Base-by-base conservation (phyloP, 2,888 invertebrate genomes). In the Boloria selene region DNA sequence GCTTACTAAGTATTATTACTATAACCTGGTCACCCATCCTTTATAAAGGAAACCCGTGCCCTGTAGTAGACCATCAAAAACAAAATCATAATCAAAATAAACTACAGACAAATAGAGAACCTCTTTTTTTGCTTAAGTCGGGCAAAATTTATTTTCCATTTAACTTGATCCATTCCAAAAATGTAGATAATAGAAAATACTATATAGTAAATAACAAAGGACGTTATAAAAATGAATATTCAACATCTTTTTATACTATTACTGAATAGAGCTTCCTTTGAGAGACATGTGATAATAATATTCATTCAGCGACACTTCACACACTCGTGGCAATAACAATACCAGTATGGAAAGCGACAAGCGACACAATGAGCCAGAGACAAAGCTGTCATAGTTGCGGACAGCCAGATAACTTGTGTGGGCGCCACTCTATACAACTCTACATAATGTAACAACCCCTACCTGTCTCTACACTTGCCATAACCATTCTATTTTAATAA, bases 361-460 rank as follows among this genome's bases (percentile, higher is more conserved):
- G 53, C 26, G 17, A 42, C 38, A 64, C 63, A 45, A 52, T 45
- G 61, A 52, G 45, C 31, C 45, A 47, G 54, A 75, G 73, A 76
- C 76, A 75, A 75, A 70, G 67, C 61, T 67, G 70, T 74, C 72
- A n/a, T n/a, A n/a, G n/a, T n/a, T n/a, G n/a, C n/a, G n/a, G 18
- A 58, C 51, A 59, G 31, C 47, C 16, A 59, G 59, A 50, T 49
- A 56, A 58, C 47, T 31, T 17, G 38, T 38, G 59, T 64, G 58
- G 58, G 52, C 52, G 64, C 13, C 16, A 51, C 31, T 64, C 52
- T 58, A 56, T 31, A 56, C 50, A 55, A 50, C 38, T 17, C 38
- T 17, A 51, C 51, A 31, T 52, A 45, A 49, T 54, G 42, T 49
- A 55, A 17, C 13, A 17, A 54, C 53, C 31, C 38, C 38, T 13